phyloP scores from a whole-genome alignment of 2,888 invertebrate species.

The Pyrocoelia pectoralis region DNA sequence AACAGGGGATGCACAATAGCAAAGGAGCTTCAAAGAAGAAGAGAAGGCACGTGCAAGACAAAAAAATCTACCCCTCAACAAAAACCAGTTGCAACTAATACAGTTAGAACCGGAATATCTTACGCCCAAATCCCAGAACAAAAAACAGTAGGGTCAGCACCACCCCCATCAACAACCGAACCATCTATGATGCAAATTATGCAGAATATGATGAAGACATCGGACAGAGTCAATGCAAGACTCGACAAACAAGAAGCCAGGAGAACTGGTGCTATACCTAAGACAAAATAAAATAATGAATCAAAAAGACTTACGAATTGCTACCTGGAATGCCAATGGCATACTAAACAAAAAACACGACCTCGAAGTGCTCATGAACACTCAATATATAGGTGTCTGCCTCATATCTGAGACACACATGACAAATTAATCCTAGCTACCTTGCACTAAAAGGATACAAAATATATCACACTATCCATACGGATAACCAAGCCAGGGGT shows the following conservation, averaged over 20 bases:
- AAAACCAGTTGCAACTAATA: constrained; percentile 2
- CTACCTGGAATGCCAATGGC: constrained; percentile 21
- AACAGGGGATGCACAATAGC: not conserved
- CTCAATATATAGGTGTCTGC: constrained; percentile 24
- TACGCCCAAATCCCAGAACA: constrained; percentile 12
- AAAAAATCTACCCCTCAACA: not conserved
- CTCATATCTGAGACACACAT: constrained; percentile 19
- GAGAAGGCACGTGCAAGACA: not conserved
- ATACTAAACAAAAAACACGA: constrained; percentile 24
- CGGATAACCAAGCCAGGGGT: constrained; percentile 7
- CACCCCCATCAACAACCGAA: constrained; percentile 11
- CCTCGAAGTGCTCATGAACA: constrained; percentile 24
- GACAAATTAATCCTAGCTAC: constrained; percentile 8
- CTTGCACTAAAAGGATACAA: constrained; percentile 5
- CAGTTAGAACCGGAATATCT: not conserved
- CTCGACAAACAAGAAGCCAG: constrained; percentile 22
- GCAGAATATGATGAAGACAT: constrained; percentile 25
- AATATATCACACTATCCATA: not conserved
- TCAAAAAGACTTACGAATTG: constrained; percentile 20
- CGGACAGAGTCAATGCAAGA: constrained; percentile 19
- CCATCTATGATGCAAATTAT: constrained; percentile 13
- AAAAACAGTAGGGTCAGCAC: not conserved
- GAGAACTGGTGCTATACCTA: constrained; percentile 17
- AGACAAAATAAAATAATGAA: constrained; percentile 1
- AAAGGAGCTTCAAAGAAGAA: constrained; percentile 4